Conservation (phyloP, 1,140 invertebrate species). For the Aphis gossypii region DNA sequence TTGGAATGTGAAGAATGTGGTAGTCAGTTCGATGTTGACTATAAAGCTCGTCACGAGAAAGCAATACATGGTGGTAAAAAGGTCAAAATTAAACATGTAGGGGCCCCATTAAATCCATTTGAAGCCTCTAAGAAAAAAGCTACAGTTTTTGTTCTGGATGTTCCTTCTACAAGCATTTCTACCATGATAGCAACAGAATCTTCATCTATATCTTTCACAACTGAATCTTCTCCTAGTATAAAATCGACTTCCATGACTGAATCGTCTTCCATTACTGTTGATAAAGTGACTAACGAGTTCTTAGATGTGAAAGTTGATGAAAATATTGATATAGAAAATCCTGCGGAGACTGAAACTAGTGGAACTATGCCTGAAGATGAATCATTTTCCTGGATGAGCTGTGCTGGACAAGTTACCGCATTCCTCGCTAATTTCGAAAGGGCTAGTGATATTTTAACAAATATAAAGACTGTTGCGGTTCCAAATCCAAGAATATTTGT, state of each 20-base stretch:
- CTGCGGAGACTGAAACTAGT: slow-evolving; percentile 35
- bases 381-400: slow-evolving; percentile 45
- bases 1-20: no score
- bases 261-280: slow-evolving; percentile 24
- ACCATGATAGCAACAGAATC: neutral
- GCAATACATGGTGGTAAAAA: no score
- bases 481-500: slow-evolving; percentile 28
- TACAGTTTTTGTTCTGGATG: neutral
- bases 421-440: slow-evolving; percentile 48
- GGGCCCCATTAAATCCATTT: neutral
- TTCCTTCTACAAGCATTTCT: neutral
- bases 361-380: slow-evolving; percentile 29
- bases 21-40: no score
- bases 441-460: slow-evolving; percentile 35
- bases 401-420: slow-evolving; percentile 41
- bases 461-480: slow-evolving; percentile 43
- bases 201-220: no score
- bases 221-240: no score
- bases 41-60: no score
- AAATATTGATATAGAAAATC: slow-evolving; percentile 45
- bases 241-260: no score
- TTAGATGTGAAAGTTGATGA: slow-evolving; percentile 46
- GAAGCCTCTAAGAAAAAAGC: neutral
- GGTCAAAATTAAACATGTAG: no score
- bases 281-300: slow-evolving; percentile 30